These are phyloP conservation scores for Siniperca undulata DNA, from an alignment of 2,797 vertebrate genomes.

Conservation along the genomic window DNA sequence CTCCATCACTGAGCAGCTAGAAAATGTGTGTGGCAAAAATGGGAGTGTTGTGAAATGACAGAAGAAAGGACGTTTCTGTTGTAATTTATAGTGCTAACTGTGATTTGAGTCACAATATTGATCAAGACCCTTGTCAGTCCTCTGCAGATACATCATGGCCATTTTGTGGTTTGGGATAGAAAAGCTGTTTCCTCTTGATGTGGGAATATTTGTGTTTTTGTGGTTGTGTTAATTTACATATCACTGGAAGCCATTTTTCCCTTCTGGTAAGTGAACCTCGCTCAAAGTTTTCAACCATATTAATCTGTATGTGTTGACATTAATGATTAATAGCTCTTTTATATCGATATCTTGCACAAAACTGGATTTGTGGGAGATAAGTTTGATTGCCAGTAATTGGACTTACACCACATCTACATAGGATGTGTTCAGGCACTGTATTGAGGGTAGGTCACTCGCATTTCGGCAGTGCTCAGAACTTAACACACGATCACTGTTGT, in stretches of 20 bases:
- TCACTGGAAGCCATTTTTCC: neutral
- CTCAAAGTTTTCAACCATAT: neutral
- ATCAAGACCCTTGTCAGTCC: constrained; percentile 1
- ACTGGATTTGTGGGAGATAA: constrained; percentile 1
- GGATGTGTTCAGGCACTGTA: neutral
- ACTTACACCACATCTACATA: neutral
- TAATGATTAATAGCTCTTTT: neutral
- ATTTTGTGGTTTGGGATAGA: neutral
- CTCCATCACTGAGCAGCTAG: neutral
- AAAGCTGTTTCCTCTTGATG: neutral
- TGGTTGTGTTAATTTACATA: no score
- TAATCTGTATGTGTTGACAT: constrained; percentile 6
- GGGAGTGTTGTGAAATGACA: no score
- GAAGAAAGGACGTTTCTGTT: no score
- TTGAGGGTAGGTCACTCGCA: no score
- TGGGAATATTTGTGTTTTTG: neutral
- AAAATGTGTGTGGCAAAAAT: neutral
- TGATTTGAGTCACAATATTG: neutral
- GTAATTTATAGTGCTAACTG: no score
- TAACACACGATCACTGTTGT: no score
- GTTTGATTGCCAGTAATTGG: neutral
- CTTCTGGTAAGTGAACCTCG: neutral
- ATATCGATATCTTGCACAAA: neutral
- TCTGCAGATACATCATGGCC: neutral
- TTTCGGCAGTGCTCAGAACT: neutral